Evolutionary conservation across 2,888 invertebrate species (phyloP), one percentile per base, ranked within the genome.

Genomic region (Andricus quercusramuli): DNA sequence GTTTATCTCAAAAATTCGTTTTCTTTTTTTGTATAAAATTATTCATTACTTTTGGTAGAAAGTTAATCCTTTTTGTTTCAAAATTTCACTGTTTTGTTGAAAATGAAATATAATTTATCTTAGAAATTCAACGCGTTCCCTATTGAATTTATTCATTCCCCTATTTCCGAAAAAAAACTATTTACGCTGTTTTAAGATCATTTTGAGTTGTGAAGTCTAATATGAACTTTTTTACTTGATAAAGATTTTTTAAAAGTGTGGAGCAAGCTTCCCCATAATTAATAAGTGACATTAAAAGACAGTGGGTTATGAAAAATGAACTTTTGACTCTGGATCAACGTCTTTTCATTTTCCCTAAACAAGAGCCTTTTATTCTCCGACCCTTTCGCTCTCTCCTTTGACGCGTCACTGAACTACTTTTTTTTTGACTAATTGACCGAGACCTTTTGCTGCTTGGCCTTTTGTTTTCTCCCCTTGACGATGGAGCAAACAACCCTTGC

Each of bases 401-500:
- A 74, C 32, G 32, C 74, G 56, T 56, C 32, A 32, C 32, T 59
- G 51, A 37, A 37, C 25, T 51, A 32, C 41, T 37, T 32, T 74
- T 37, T 32, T 56, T 74, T 32, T 74, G 74, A 56, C 74, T 74
- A 74, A 74, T 74, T 74, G 74, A 56, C 74, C 56, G 37, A 59
- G 74, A 37, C 56, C 56, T 74, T 37, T 74, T 37, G n/a, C n/a
- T 56, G 32, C 37, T 32, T 56, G 56, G 74, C n/a, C 59, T 74
- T 56, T 32, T 74, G 32, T 74, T 74, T 56, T 56, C 70, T 51
- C 70, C 47, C 74, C 74, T 56, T n/a, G 29, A 32, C 11, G 32
- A 11, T 70, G 17, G 32, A 37, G 37, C 37, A 37, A 56, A 56
- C 56, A 74, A 74, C 56, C 74, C 74, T 70, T 70, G 29, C n/a